Evolutionary conservation across 2,888 invertebrate species (phyloP), one percentile per base, ranked within the genome.

Genomic region (Hecatera dysodea): DNA sequence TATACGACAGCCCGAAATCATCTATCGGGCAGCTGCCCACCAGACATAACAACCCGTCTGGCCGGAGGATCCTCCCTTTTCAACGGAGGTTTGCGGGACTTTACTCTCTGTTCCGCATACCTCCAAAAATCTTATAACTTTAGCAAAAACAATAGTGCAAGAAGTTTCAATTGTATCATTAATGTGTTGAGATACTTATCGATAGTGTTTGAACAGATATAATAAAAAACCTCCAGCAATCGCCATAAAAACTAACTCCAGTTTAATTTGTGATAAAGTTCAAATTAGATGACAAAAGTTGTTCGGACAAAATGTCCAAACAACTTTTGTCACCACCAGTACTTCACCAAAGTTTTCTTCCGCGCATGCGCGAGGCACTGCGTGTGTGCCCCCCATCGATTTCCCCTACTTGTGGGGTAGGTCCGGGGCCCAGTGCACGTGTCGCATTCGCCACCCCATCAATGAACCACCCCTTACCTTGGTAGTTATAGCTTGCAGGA

Each of bases 401-500:
- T 88, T 81, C 78, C 80, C 87, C 86, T 92, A 94, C 90, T 93
- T 87, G 91, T 95, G 93, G 90, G 95, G 93, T 93, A 95, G 95
- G 94, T 94, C 93, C 88, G 86, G 92, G 86, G 72, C 44, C 42
- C 53, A 59, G n/a, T 82, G 87, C 94, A 93, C 92, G 93, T 82
- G 83, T 71, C 81, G 74, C 83, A 80, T 62, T 89, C 79, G 27
- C 64, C 79, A 64, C 75, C 79, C 66, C 24, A 80, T 88, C 83
- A 89, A 90, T 92, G 90, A 79, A 85, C 85, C 83, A 82, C 84
- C 56, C 50, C 50, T 70, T 66, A 61, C 61, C 60, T 68, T 27
- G 39, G 15, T 63, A 56, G 39, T 12, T 59, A 53, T 61, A 68
- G 52, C 48, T 56, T 61, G 15, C 33, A 55, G 12, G 48, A 56